Conservation (phyloP, 2,113 vertebrate genomes). For the Sphyrna mokarran region DNA sequence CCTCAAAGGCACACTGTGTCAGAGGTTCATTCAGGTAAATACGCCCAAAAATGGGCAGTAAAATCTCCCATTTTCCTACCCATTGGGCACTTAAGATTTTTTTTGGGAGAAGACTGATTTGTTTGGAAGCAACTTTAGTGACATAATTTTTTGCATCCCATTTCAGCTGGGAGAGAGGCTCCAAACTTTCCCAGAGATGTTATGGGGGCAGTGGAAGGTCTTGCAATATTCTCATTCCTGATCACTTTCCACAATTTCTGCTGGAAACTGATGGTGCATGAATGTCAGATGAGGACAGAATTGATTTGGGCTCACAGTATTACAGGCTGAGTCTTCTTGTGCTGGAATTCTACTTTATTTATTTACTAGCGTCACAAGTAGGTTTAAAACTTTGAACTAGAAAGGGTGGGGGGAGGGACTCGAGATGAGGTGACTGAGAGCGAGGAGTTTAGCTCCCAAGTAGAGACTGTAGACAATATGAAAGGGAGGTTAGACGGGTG, state of each 20-base stretch:
- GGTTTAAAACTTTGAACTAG: too few relatives aligned
- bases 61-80: too few relatives aligned
- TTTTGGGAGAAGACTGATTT: neutral
- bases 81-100: too few relatives aligned
- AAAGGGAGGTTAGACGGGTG: too few relatives aligned
- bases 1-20: too few relatives aligned
- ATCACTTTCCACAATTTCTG: neutral
- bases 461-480: too few relatives aligned
- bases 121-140: neutral
- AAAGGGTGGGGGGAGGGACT: too few relatives aligned
- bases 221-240: neutral
- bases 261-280: neutral
- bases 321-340: neutral
- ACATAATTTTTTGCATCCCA: neutral
- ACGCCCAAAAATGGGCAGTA: too few relatives aligned
- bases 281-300: neutral
- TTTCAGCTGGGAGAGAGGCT: neutral
- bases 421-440: too few relatives aligned
- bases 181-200: neutral
- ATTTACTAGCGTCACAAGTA: too few relatives aligned
- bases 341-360: neutral
- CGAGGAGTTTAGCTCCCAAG: too few relatives aligned
- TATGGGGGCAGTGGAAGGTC: neutral
- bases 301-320: neutral
- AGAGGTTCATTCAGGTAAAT: too few relatives aligned